Base-by-base conservation (phyloP, 2,888 invertebrate genomes). In the Matsumyia berberina region DNA sequence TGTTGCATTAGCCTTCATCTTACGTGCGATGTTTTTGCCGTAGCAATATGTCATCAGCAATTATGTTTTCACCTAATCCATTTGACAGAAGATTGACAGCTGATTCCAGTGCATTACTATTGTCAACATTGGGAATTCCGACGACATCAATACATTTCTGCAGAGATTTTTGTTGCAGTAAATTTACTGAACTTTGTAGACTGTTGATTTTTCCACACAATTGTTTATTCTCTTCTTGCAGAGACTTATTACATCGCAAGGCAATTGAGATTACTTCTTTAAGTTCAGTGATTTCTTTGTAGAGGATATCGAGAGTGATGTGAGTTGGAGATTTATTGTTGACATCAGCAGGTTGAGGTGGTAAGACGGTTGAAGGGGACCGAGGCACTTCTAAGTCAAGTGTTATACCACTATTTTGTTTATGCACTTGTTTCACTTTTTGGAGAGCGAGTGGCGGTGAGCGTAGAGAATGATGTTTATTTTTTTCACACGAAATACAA, bases 241-340 rank as follows among this genome's bases (percentile, higher is more conserved):
- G 24, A 19, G 2, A 46, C 2, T 19, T 19, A 46, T 19, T 46
- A 19, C 24, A 0, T 46, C 2, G 46, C 17, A 46, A 46, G 7
- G 4, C 8, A 46, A 6, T 46, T 3, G 46, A 11, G 9, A 9
- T 46, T 0, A 24, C 46, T 46, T 46, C 24, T 46, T 46, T 46
- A 19, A 46, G 19, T 8, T 17, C 46, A 8, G 46, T 17, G 7
- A 46, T 46, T 46, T 46, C 46, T 19, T 46, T 46, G 19, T 51
- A 51, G 5, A 51, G 51, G 2, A 51, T 29, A 4, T 51, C 51
- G 29, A 51, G 51, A 8, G 51, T 51, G 51, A 51, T 51, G 2
- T 29, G 51, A 29, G 29, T 24, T 12, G 51, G 7, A 6, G 51
- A 29, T 8, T 29, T n/a, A 51, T 12, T 42, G 15, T 51, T 29